A percentile compares a stretch with the other conserved stretches of the same genome.
These are phyloP conservation scores for Craterocephalus amniculus DNA, from an alignment of 2,797 vertebrate genomes.

Conservation along the genomic window DNA sequence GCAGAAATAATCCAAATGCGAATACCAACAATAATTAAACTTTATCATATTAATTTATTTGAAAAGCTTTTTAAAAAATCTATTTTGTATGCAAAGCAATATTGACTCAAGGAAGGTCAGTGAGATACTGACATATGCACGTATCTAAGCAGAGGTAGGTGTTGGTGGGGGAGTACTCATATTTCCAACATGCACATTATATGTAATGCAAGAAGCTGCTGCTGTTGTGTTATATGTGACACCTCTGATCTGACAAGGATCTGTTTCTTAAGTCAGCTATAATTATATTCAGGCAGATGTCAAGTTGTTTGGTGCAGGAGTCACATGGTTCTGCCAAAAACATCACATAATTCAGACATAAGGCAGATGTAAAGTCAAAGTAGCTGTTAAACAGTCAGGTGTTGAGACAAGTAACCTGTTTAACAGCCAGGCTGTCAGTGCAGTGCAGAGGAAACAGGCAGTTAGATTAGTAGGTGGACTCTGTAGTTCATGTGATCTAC, in stretches of 20 bases:
- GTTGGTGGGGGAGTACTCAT: neutral
- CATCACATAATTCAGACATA: no score
- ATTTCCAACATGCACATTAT: neutral
- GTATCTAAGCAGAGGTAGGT: no score
- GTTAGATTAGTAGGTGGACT: no score
- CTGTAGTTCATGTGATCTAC: no score
- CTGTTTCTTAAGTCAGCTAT: neutral
- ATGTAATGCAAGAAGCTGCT: neutral
- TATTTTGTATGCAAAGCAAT: no score
- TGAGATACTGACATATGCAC: no score
- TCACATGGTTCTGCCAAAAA: neutral
- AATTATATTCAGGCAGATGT: slow-evolving; percentile 3
- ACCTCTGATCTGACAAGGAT: neutral
- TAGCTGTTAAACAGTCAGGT: neutral
- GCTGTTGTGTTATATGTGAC: slow-evolving; percentile 1
- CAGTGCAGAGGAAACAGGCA: no score
- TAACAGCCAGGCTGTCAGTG: slow-evolving; percentile 2
- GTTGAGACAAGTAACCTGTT: neutral
- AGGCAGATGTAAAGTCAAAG: no score
- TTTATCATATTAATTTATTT: no score
- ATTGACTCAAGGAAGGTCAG: no score
- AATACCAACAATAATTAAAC: no score
- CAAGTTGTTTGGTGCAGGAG: neutral
- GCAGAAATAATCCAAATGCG: neutral
- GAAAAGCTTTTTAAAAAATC: no score